Percentiles rank a stretch among this genome's conserved stretches.
Conservation (phyloP, 1,140 invertebrate species). For the Mycetomoellerius zeteki region DNA sequence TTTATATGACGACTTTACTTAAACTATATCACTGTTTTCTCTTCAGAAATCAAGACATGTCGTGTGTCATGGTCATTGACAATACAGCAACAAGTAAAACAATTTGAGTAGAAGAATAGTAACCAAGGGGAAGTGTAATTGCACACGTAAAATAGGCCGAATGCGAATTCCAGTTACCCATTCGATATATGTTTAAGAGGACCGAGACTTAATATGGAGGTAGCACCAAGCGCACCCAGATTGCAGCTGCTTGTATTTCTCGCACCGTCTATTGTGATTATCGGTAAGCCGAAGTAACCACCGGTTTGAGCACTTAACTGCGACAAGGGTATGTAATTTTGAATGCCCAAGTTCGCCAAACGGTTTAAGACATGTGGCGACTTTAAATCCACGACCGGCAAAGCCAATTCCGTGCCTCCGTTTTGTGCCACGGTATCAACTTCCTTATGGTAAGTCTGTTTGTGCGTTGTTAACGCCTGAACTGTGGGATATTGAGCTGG, state of each 20-base stretch:
- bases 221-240: constrained; percentile 89
- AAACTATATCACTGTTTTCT: constrained; percentile 43
- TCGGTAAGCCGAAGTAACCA: constrained; percentile 91
- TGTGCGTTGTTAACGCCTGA: constrained; percentile 90
- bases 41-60: constrained; percentile 11
- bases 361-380: constrained; percentile 89
- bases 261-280: constrained; percentile 90
- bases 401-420: constrained; percentile 88
- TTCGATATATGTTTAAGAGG: constrained; percentile 89
- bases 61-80: constrained; percentile 40
- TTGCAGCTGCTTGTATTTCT: constrained; percentile 89
- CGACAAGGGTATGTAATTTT: constrained; percentile 91
- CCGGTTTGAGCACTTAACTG: constrained; percentile 88
- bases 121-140: constrained; percentile 17
- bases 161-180: constrained; percentile 82
- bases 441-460: constrained; percentile 90
- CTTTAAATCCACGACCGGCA: constrained; percentile 92
- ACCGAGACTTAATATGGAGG: constrained; percentile 90
- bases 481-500: constrained; percentile 90
- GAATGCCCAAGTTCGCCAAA: constrained; percentile 90
- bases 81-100: constrained; percentile 19
- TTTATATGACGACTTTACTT: constrained; percentile 33
- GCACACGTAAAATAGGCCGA: constrained; percentile 50
- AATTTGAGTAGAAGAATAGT: constrained; percentile 20
- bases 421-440: constrained; percentile 81